Percentiles rank a stretch among this genome's conserved stretches.
phyloP scores from a whole-genome alignment of 2,888 invertebrate species.

The Dioctria linearis region DNA sequence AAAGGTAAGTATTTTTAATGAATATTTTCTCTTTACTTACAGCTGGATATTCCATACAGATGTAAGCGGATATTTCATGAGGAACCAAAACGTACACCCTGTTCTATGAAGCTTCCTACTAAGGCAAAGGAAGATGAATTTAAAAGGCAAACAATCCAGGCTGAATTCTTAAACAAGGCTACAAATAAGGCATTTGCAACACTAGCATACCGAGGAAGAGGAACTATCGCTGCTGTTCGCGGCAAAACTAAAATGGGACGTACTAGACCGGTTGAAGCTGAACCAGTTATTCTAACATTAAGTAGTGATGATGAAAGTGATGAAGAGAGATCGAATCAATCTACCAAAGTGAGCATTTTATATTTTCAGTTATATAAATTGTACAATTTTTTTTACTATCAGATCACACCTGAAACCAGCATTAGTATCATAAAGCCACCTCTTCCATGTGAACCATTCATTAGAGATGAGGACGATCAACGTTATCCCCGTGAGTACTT shows the following conservation, averaged over 20 bases:
- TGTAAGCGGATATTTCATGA: constrained; percentile 82
- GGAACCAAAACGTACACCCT: constrained; percentile 76
- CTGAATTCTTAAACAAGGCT: constrained; percentile 58
- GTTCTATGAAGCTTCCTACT: constrained; percentile 61
- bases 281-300: constrained; percentile 79
- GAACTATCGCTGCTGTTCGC: constrained; percentile 66
- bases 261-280: constrained; percentile 74
- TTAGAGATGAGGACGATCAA: constrained; percentile 65
- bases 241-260: constrained; percentile 64
- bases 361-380: neutral
- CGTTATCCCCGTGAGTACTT: constrained; percentile 65
- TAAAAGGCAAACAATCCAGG: constrained; percentile 59
- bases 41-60: constrained; percentile 63
- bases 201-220: constrained; percentile 58
- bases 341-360: constrained; percentile 32
- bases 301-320: constrained; percentile 80
- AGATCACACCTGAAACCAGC: constrained; percentile 58
- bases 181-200: constrained; percentile 58
- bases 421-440: constrained; percentile 62
- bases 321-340: constrained; percentile 62
- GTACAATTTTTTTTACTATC: constrained; percentile 23
- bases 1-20: constrained; percentile 71
- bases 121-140: constrained; percentile 62
- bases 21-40: constrained; percentile 19
- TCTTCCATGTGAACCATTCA: constrained; percentile 66